phyloP scores from a whole-genome alignment of 2,888 invertebrate genomes.

The Halictus quadricinctus region DNA sequence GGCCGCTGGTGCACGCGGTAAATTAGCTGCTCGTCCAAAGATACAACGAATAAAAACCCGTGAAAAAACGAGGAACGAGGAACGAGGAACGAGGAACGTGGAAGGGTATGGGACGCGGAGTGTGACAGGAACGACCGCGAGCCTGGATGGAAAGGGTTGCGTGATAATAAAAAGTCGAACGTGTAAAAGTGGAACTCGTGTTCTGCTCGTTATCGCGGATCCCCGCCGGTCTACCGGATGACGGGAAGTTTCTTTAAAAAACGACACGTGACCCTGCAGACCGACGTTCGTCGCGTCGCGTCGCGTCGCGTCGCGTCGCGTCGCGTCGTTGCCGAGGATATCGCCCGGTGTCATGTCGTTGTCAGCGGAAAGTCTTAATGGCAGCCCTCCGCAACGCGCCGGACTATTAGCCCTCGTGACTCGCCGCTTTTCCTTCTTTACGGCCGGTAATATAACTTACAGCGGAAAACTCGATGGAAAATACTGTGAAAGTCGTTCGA shows the following conservation, averaged over 20 bases:
- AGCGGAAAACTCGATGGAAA: background rate
- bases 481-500: conserved; percentile 9
- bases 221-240: conserved; percentile 20
- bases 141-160: background rate
- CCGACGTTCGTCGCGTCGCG: background rate
- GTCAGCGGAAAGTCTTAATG: conserved; percentile 53
- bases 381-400: conserved; percentile 13
- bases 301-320: background rate
- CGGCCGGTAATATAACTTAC: background rate
- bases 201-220: conserved; percentile 43
- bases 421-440: conserved; percentile 5
- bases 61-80: background rate
- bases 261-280: background rate
- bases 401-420: conserved; percentile 27
- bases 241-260: conserved; percentile 37
- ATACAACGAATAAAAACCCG: conserved; percentile 27
- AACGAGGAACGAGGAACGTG: background rate
- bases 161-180: conserved; percentile 29
- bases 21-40: conserved; percentile 12
- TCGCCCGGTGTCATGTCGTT: conserved; percentile 34
- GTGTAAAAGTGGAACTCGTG: conserved; percentile 31
- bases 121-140: background rate
- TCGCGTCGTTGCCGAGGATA: conserved; percentile 12
- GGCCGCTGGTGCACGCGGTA: conserved; percentile 1
- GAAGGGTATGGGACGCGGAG: background rate